Conservation (phyloP, 2,888 invertebrate genomes). For the Amphipyra tragopoginis region DNA sequence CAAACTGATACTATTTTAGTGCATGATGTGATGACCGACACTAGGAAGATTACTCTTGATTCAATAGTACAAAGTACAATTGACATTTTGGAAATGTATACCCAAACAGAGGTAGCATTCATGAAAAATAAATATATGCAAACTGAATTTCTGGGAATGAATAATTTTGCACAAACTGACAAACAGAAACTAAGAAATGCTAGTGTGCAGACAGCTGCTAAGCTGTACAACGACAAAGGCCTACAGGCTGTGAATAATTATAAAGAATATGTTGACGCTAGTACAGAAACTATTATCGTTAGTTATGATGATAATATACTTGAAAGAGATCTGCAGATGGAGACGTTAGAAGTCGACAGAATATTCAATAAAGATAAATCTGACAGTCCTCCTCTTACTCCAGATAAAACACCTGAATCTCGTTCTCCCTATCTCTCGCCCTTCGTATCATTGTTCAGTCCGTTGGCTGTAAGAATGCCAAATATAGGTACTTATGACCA, state of each 20-base stretch:
- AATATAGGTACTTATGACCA: constrained; percentile 83
- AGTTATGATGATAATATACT: constrained; percentile 62
- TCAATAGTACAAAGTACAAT: constrained; percentile 78
- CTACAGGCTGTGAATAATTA: constrained; percentile 68
- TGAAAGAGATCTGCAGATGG: constrained; percentile 50
- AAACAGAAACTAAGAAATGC: constrained; percentile 74
- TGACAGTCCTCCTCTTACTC: constrained; percentile 86
- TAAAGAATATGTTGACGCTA: constrained; percentile 64
- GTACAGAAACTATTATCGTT: constrained; percentile 71
- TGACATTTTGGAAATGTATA: constrained; percentile 77
- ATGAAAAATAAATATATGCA: constrained; percentile 81
- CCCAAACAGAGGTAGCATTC: constrained; percentile 79
- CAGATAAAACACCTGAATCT: constrained; percentile 72
- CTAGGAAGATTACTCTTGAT: constrained; percentile 80
- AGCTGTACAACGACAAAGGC: constrained; percentile 68
- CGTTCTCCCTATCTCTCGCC: constrained; percentile 76
- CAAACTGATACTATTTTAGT: constrained; percentile 83
- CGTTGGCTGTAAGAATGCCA: constrained; percentile 86
- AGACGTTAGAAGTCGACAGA: constrained; percentile 44
- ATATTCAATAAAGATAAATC: constrained; percentile 74
- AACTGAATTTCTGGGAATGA: constrained; percentile 68
- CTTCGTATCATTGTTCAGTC: constrained; percentile 84
- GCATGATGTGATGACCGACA: constrained; percentile 81
- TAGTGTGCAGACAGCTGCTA: constrained; percentile 72
- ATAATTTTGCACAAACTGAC: constrained; percentile 78